These are phyloP conservation scores for Osmerus mordax DNA, from an alignment of 2,113 vertebrate genomes.

Conservation along the genomic window DNA sequence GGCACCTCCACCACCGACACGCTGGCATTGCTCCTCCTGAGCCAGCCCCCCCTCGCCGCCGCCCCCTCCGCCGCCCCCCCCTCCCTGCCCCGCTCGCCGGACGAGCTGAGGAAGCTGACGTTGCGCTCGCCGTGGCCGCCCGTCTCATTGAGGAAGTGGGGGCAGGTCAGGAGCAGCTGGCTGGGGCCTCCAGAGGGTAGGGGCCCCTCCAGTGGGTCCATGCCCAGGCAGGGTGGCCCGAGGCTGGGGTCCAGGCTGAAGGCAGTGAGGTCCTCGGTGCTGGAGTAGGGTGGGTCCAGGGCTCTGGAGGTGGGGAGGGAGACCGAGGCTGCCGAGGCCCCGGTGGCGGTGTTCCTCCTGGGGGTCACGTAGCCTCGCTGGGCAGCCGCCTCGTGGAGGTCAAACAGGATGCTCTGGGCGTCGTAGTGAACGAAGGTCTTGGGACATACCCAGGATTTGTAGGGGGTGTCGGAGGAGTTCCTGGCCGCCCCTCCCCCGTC, in stretches of 20 bases:
- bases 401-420: slow-evolving; percentile 87
- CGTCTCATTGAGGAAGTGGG: slow-evolving; percentile 89
- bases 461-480: slow-evolving; percentile 43
- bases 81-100: slow-evolving; percentile 50
- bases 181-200: slow-evolving; percentile 64
- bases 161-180: slow-evolving; percentile 85
- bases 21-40: slow-evolving; percentile 82
- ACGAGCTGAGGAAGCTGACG: slow-evolving; percentile 82
- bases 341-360: slow-evolving; percentile 85
- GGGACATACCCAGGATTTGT: slow-evolving; percentile 78
- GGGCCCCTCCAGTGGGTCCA: slow-evolving; percentile 70
- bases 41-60: slow-evolving; percentile 44
- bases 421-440: slow-evolving; percentile 90
- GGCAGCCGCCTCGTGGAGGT: slow-evolving; percentile 77
- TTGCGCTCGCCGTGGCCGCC: slow-evolving; percentile 80
- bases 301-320: slow-evolving; percentile 62
- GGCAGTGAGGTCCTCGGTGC: slow-evolving; percentile 79
- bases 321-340: slow-evolving; percentile 84
- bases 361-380: slow-evolving; percentile 67
- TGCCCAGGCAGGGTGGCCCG: slow-evolving; percentile 50
- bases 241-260: slow-evolving; percentile 27
- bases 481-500: slow-evolving; percentile 61
- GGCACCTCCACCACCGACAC: slow-evolving; percentile 83
- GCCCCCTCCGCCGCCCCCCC: slow-evolving; percentile 25
- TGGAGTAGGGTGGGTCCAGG: slow-evolving; percentile 74